Base-by-base conservation (phyloP, 2,113 vertebrate genomes). In the Chascanopsetta lugubris region DNA sequence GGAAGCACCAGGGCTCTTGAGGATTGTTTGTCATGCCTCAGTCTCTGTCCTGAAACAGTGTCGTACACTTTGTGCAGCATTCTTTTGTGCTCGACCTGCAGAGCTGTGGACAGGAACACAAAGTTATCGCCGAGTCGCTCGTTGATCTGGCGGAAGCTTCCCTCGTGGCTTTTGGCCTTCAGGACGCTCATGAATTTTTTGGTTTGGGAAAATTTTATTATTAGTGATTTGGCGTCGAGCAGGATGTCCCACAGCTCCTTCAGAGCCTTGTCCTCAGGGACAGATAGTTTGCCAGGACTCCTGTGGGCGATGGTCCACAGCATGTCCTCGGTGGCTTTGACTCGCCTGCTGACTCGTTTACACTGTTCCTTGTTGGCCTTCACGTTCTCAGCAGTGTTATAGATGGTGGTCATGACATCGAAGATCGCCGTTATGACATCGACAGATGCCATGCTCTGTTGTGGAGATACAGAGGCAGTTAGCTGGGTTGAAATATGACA, bases 331-430 rank as follows among this genome's bases (percentile, higher is more conserved):
- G 70, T 27, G 4, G 9, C 5, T 45, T 20, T 38, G 43, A 69
- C 64, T 45, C 22, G 59, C 11, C 65, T 4, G 9, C 32, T 15
- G n/a, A 79, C 12, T 6, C 38, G 34, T 9, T 22, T 15, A 25
- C 60, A 74, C 7, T 38, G 55, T 5, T 74, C 53, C 12, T 59
- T 54, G 53, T 69, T 72, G 53, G 29, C 4, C 25, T 63, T 72
- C 4, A 6, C 18, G 1, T 58, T 54, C 17, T n/a, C 20, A n/a
- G 4, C 34, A 45, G 18, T 24, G 1, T 2, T 0, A 20, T 25
- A 24, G 30, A 79, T 54, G 11, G 2, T 24, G 10, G 15, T 48
- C 21, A 48, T 2, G 7, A 6, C 8, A 15, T 22, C 8, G 21
- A 24, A 15, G 46, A 26, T 48, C 4, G 20, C 2, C 6, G 34